Base-by-base conservation (phyloP, 2,888 invertebrate genomes). In the Choristoneura rosaceana region DNA sequence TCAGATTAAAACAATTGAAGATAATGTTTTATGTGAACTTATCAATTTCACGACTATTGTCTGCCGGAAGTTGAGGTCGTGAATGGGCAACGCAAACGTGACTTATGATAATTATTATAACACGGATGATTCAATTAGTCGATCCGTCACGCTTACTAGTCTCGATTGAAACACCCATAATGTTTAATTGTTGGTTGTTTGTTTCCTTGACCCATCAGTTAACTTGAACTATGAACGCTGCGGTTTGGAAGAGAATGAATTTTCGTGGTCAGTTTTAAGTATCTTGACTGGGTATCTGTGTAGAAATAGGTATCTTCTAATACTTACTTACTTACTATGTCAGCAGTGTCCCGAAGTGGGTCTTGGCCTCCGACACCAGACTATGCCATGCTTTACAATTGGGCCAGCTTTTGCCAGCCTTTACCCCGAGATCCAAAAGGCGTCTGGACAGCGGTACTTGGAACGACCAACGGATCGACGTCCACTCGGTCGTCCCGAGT, bases 61-160 rank as follows among this genome's bases (percentile, higher is more conserved):
- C 55, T 60, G 65, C 60, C 70, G 70, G 70, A 70, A 70, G 70
- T 61, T 10, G 66, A 12, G 59, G 52, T 41, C 65, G 65, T 61
- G 65, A 61, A 70, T 70, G 65, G 15, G 17, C 50, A 25, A 25
- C 59, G 17, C 15, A 61, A 43, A 66, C 70, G 70, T 70, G 70
- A 50, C 41, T 47, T 55, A 70, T 70, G 63, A 63, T 4, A 63
- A 14, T 47, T 55, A 8, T 55, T 2, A 4, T 45, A 25, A 41
- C 59, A 34, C 15, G 25, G 12, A 50, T 70, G 59, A 65, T 50
- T 70, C 59, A 65, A 66, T 70, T 62, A 61, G 66, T 14, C 25
- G 47, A 69, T 65, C 14, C 50, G 38, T 47, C 66, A 67, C 47
- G 70, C 47, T 58, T 55, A 65, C 65, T 8, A 52, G 12, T 47